Evolutionary conservation across 2,888 invertebrate species (phyloP).

Genomic region (Hipparchia sbordonii): DNA sequence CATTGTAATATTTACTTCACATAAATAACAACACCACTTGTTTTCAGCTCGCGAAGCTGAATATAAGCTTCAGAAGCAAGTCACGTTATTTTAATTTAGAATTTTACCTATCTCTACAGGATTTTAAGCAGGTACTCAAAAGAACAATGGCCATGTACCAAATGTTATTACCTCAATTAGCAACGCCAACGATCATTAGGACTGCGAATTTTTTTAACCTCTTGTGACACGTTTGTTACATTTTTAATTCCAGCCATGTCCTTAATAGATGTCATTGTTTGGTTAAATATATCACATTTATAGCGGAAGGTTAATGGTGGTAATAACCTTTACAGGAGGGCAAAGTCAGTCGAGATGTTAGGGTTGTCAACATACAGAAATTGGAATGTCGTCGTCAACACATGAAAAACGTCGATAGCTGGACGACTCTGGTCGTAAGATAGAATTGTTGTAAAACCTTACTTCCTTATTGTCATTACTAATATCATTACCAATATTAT

Average conservation of each 20-base stretch:
- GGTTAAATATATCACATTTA: conserved; percentile 16
- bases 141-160: neutral
- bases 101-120: too few species aligned
- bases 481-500: too few species aligned
- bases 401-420: too few species aligned
- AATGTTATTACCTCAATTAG: conserved; percentile 1
- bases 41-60: too few species aligned
- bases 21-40: too few species aligned
- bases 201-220: neutral
- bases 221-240: neutral
- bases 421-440: too few species aligned
- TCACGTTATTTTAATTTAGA: too few species aligned
- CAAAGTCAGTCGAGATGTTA: neutral
- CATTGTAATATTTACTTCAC: too few species aligned
- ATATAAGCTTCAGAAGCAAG: too few species aligned
- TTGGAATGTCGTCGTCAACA: neutral
- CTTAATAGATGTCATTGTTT: conserved; percentile 21
- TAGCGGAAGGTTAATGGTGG: conserved; percentile 20
- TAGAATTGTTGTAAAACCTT: too few species aligned
- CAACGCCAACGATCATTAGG: neutral
- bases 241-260: neutral
- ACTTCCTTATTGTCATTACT: too few species aligned
- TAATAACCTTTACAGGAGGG: conserved; percentile 22
- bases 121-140: neutral
- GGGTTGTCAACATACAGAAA: neutral